Base-by-base conservation (phyloP, 1,140 invertebrate species). In the Heterodera carotae region DNA sequence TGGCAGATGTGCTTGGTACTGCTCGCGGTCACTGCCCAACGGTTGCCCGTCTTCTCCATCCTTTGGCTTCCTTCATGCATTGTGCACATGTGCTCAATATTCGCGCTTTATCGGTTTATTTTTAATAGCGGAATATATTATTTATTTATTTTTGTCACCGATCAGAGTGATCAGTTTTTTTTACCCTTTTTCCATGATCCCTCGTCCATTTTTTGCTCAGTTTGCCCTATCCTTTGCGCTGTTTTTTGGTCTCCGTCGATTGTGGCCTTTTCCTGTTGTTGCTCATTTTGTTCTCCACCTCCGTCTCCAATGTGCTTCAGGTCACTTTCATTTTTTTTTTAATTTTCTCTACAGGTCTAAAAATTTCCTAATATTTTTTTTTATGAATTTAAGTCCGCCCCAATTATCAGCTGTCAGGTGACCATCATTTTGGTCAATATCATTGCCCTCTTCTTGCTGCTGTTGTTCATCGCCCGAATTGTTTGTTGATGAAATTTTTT, bases 381-480 rank as follows among this genome's bases (percentile, higher is more conserved):
- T 48, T 15, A 77, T 39, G 62, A 27, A 18, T 43, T 56, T 56
- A 5, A 78, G 69, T 78, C 62, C 3, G 36, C 75, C 6, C 36
- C 43, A 8, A 60, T 69, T 68, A 83, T 80, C 74, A 86, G 85
- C 68, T 87, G 85, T 71, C 85, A 87, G 73, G 53, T 83, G 7
- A 86, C 85, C 2, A 83, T 85, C 33, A 86, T 87, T 43, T 60
- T 84, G 10, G 79, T 87, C 34, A 86, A 81, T 39, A 76, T 86
- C 22, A 79, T 84, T 36, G 76, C 86, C 25, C 76, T 87, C 8
- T 78, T 87, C 25, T 53, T 87, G 10, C 80, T 87, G 43, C 72
- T 87, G 2, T 75, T 87, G 27, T 87, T 87, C 62, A 81, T 88
- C 76, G 86, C 86, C 22, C 87, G 86, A 82, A 87, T 87, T 80